phyloP scores from a whole-genome alignment of 2,113 vertebrate species.

The Notarius lentiginosus region DNA sequence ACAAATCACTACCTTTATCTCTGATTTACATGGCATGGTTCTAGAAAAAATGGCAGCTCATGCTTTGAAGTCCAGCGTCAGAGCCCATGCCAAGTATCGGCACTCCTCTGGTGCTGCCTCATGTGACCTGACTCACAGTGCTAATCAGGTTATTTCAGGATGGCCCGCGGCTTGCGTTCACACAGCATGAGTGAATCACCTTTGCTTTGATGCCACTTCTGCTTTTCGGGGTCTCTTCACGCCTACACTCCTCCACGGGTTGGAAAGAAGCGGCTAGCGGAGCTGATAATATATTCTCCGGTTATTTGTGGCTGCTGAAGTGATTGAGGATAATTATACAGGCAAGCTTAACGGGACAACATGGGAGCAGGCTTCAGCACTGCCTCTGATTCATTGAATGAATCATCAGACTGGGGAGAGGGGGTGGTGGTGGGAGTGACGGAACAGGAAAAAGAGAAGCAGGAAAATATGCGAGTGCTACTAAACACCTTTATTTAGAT shows the following conservation, averaged over 20 bases:
- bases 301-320: slow-evolving; percentile 52
- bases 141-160: slow-evolving; percentile 73
- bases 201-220: slow-evolving; percentile 15
- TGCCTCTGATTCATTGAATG: slow-evolving; percentile 43
- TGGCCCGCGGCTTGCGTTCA: slow-evolving; percentile 10
- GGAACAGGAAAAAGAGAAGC: slow-evolving; percentile 6
- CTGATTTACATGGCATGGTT: background rate
- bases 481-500: slow-evolving; percentile 30
- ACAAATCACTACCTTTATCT: background rate
- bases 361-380: slow-evolving; percentile 35
- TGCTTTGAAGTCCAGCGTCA: slow-evolving; percentile 37
- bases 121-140: slow-evolving; percentile 65
- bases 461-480: background rate
- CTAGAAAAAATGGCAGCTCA: slow-evolving; percentile 1
- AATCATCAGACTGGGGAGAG: slow-evolving; percentile 43
- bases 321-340: slow-evolving; percentile 51
- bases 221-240: slow-evolving; percentile 27
- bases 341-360: slow-evolving; percentile 49
- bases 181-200: slow-evolving; percentile 33
- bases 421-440: background rate
- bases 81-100: slow-evolving; percentile 51
- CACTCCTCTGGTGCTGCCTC: slow-evolving; percentile 55
- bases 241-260: background rate
- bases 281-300: slow-evolving; percentile 41
- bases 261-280: background rate